These are phyloP conservation scores for Drosophila cardini DNA, from an alignment of 1,140 invertebrate species.

Conservation along the genomic window DNA sequence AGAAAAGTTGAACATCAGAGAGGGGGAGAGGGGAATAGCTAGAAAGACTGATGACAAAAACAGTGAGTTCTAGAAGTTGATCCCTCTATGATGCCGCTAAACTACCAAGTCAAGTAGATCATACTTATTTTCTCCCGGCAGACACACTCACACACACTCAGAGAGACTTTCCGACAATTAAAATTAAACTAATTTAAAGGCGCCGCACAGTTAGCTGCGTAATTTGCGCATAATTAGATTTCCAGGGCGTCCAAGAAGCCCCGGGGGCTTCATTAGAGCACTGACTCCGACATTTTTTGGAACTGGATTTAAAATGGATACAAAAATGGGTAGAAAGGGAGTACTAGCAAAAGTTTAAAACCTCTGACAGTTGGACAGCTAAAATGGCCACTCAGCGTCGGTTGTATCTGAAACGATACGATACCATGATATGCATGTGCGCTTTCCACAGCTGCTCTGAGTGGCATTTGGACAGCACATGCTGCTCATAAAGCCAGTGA, in stretches of 20 bases:
- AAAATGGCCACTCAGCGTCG: slow-evolving; percentile 35
- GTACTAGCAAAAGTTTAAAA: not conserved
- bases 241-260: slow-evolving; percentile 13
- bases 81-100: slow-evolving; percentile 12
- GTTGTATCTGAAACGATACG: slow-evolving; percentile 6
- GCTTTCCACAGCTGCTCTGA: slow-evolving; percentile 9
- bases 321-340: not conserved
- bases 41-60: slow-evolving; percentile 45
- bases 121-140: not conserved
- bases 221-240: slow-evolving; percentile 61
- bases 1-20: slow-evolving; percentile 20
- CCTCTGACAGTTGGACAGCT: slow-evolving; percentile 25
- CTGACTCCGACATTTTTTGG: not conserved
- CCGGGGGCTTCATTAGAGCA: slow-evolving; percentile 24
- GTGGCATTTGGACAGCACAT: slow-evolving; percentile 36
- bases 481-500: slow-evolving; percentile 9
- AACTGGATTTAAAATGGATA: slow-evolving; percentile 1
- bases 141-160: not conserved
- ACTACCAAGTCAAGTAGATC: not conserved
- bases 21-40: too few species aligned
- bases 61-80: slow-evolving; percentile 15
- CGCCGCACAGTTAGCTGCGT: slow-evolving; percentile 53
- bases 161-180: slow-evolving; percentile 7
- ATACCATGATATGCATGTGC: slow-evolving; percentile 41
- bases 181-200: slow-evolving; percentile 55